Base-by-base conservation (phyloP, 2,113 vertebrate species). In the Rissa tridactyla region DNA sequence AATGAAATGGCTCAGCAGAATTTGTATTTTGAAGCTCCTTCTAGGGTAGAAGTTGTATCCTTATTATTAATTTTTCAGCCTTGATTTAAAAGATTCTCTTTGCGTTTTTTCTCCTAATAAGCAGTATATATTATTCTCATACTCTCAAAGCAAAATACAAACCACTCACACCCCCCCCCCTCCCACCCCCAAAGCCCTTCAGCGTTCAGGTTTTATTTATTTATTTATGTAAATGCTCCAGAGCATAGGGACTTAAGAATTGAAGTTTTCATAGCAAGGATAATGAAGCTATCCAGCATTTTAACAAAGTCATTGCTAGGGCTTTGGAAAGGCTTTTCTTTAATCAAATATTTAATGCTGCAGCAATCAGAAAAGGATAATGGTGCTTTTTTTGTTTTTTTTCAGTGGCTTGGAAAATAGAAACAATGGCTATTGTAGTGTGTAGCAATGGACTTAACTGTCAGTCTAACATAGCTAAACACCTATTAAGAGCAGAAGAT, bases 321-420 rank as follows among this genome's bases (percentile, higher is more conserved):
- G 5, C 57, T 90, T 90, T 86, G 40, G 80, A 80, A 92, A 77
- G 15, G 22, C 49, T 88, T 86, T 94, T 80, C 30, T 87, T 78
- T 93, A 90, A 93, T 91, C 77, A 87, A 42, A 18, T 84, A 68
- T 58, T 73, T 91, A 89, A 54, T 87, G 32, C 65, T 46, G 21
- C 40, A 91, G 61, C 46, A 82, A 38, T 82, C 36, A 36, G 27
- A 78, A 69, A 40, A 52, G 68, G 40, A 47, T 77, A 70, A 73
- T 36, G 34, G 14, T 88, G 47, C 30, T 19, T 80, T 75, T 47
- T 47, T 46, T 9, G 8, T 47, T 47, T 47, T 21, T 51, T 71
- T 88, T 71, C 78, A 80, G 16, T 38, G 78, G 51, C 38, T 75
- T 64, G 38, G 62, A 54, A 95, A 93, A 94, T 11, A 80, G 55